Conservation (phyloP, 2,888 invertebrate genomes). For the Hesperia comma region DNA sequence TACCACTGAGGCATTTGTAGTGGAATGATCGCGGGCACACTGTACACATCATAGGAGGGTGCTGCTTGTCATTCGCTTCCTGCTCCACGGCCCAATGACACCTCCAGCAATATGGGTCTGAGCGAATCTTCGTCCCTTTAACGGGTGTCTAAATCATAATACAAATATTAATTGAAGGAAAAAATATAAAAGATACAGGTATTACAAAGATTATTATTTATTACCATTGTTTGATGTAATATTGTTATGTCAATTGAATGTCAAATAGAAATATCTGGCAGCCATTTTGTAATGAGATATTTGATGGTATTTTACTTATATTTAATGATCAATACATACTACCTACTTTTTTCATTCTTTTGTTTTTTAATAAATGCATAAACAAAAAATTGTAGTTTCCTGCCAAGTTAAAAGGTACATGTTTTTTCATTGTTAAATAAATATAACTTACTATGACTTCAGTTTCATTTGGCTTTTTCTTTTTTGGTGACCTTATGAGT, state of each 20-base stretch:
- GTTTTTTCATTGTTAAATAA: background rate
- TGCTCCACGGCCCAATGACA: slow-evolving; percentile 90
- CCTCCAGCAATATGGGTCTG: slow-evolving; percentile 95
- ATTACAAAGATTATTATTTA: slow-evolving; percentile 14
- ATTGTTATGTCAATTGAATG: slow-evolving; percentile 9
- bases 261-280: background rate
- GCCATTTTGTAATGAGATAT: slow-evolving; percentile 22
- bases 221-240: slow-evolving; percentile 16
- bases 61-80: slow-evolving; percentile 64
- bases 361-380: slow-evolving; percentile 1
- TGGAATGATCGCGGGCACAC: slow-evolving; percentile 95
- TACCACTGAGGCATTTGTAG: slow-evolving; percentile 87
- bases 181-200: background rate
- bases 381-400: no score
- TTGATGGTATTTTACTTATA: background rate
- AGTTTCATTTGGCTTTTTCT: slow-evolving; percentile 45
- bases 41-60: slow-evolving; percentile 86
- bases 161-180: slow-evolving; percentile 5
- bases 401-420: no score
- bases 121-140: slow-evolving; percentile 62
- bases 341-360: background rate
- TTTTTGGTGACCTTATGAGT: slow-evolving; percentile 47
- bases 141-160: slow-evolving; percentile 48
- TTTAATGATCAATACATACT: no score
- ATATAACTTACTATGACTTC: slow-evolving; percentile 30